phyloP scores from a whole-genome alignment of 2,113 vertebrate species.

The Gavialis gangeticus region DNA sequence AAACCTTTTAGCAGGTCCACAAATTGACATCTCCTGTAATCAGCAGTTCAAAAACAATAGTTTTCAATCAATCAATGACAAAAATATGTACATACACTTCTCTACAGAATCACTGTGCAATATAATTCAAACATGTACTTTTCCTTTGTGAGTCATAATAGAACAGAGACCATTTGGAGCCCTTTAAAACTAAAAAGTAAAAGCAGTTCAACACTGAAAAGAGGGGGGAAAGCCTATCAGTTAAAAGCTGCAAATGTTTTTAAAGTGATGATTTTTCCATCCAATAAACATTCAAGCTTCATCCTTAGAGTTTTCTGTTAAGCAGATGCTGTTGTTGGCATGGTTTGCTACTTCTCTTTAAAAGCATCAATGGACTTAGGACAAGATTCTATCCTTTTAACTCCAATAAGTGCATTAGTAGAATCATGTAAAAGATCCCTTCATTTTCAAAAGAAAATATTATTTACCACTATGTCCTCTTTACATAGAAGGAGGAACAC shows the following conservation, averaged over 20 bases:
- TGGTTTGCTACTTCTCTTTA: neutral
- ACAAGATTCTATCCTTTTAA: constrained; percentile 25
- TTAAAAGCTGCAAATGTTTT: constrained; percentile 67
- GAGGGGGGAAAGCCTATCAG: neutral
- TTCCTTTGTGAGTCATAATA: constrained; percentile 55
- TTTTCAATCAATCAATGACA: constrained; percentile 72
- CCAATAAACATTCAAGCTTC: constrained; percentile 55
- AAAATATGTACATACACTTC: constrained; percentile 10
- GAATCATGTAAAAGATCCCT: constrained; percentile 15
- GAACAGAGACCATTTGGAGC: constrained; percentile 45
- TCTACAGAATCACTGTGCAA: constrained; percentile 50
- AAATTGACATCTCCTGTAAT: constrained; percentile 68
- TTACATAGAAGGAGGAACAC: too few relatives aligned
- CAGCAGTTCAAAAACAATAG: constrained; percentile 69
- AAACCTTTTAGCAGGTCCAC: constrained; percentile 72
- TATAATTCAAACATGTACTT: constrained; percentile 64
- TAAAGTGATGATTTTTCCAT: constrained; percentile 45
- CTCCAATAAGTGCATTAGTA: constrained; percentile 16
- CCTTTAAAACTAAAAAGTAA: constrained; percentile 54
- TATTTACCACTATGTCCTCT: too few relatives aligned
- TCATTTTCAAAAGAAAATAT: neutral
- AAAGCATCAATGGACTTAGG: constrained; percentile 45
- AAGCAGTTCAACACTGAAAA: constrained; percentile 56
- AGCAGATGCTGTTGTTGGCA: constrained; percentile 49
- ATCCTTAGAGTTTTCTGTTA: constrained; percentile 49